Evolutionary conservation across 2,888 invertebrate species (phyloP).

Genomic region (Danaus chrysippus): DNA sequence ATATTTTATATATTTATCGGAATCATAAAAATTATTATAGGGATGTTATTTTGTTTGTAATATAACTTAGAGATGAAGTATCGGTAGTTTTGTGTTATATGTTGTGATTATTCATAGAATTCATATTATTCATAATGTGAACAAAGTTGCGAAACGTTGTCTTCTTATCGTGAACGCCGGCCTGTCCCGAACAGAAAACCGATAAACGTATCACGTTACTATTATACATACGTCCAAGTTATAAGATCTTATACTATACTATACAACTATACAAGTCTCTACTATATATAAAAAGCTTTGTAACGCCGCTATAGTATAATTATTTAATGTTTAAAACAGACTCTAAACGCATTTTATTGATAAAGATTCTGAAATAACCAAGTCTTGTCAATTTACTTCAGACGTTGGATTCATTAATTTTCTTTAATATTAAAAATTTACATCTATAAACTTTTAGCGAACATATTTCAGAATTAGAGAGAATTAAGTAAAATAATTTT

Average conservation of each 20-base stretch:
- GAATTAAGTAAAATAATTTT: too few species aligned
- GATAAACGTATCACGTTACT: conserved; percentile 72
- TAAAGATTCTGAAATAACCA: too few species aligned
- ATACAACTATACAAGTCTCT: neutral
- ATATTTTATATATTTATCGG: neutral
- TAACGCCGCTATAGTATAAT: too few species aligned
- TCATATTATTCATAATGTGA: conserved; percentile 30
- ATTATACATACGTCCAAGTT: conserved; percentile 45
- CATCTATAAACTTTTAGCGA: too few species aligned
- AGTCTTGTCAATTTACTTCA: too few species aligned
- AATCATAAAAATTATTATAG: neutral
- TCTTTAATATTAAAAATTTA: too few species aligned
- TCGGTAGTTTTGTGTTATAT: neutral
- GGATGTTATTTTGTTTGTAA: neutral
- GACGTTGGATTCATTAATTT: too few species aligned
- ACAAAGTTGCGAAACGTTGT: conserved; percentile 39
- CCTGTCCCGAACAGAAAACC: conserved; percentile 62
- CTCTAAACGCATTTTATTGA: too few species aligned
- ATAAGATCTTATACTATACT: conserved; percentile 18
- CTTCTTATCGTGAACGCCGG: conserved; percentile 36
- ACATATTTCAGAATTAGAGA: too few species aligned
- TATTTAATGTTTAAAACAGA: too few species aligned
- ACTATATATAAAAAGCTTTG: too few species aligned
- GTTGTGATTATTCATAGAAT: conserved; percentile 28
- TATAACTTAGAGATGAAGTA: neutral